Percentiles rank a stretch among this genome's conserved stretches.
Conservation (phyloP, 2,797 vertebrate genomes). For the Anableps anableps region DNA sequence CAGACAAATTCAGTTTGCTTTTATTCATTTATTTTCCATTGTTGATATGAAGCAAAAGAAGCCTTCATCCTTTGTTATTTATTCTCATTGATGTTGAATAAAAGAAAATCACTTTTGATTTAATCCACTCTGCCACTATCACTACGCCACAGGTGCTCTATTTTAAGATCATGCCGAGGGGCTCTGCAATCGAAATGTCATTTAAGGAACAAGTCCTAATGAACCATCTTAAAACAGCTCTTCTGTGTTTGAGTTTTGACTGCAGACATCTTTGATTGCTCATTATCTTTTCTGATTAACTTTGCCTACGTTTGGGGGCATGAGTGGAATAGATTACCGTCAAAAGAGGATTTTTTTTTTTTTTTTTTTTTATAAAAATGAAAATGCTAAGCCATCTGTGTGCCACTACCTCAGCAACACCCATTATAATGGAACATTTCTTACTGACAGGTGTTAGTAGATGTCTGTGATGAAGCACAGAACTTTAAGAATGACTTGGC, state of each 20-base stretch:
- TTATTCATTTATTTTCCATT: background rate
- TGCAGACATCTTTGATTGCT: slow-evolving; percentile 7
- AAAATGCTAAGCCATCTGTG: slow-evolving; percentile 4
- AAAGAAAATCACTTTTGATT: slow-evolving; percentile 27
- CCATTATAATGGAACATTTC: slow-evolving; percentile 3
- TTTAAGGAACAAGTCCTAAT: slow-evolving; percentile 30
- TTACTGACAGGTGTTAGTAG: slow-evolving; percentile 11
- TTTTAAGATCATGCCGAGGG: slow-evolving; percentile 25
- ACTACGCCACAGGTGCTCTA: slow-evolving; percentile 29
- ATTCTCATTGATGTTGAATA: slow-evolving; percentile 18
- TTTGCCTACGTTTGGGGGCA: background rate
- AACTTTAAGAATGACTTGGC: background rate
- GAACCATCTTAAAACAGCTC: slow-evolving; percentile 17
- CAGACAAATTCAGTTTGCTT: background rate
- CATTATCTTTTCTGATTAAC: background rate
- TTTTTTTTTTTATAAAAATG: slow-evolving; percentile 18
- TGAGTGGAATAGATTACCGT: slow-evolving; percentile 32
- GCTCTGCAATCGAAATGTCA: slow-evolving; percentile 43
- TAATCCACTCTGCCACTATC: slow-evolving; percentile 32
- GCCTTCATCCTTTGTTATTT: background rate
- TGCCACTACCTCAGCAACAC: background rate
- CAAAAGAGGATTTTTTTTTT: slow-evolving; percentile 22
- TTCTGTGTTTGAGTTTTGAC: slow-evolving; percentile 18
- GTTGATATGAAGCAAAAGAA: slow-evolving; percentile 11
- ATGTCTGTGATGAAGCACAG: background rate